Evolutionary conservation across 2,888 invertebrate genomes (phyloP).

Genomic region (Heliconius aoede): DNA sequence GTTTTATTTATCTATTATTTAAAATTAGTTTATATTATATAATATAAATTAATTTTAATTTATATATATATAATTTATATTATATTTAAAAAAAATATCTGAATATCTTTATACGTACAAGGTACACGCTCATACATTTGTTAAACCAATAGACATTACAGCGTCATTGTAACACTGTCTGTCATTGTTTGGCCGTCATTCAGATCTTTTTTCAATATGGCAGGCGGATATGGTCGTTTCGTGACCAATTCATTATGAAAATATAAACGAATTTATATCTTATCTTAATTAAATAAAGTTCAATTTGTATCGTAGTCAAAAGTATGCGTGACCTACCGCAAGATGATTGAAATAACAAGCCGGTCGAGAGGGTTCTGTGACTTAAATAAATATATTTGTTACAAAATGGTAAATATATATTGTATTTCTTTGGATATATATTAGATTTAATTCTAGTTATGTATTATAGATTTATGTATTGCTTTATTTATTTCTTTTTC

Average conservation of each 20-base stretch:
- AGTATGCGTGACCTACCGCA: constrained; percentile 35
- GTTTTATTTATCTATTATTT: no score
- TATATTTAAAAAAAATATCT: neutral
- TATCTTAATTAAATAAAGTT: neutral
- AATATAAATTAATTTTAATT: no score
- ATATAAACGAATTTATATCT: neutral
- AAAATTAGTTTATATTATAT: no score
- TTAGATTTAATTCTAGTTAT: neutral
- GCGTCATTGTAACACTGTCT: neutral
- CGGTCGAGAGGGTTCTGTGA: constrained; percentile 21
- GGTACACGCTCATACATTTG: neutral
- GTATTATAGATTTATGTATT: neutral
- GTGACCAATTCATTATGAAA: constrained; percentile 15
- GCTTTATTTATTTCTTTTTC: neutral
- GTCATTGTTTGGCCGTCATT: constrained; percentile 31
- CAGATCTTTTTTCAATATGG: constrained; percentile 36
- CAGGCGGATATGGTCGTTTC: constrained; percentile 30
- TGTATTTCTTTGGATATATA: neutral
- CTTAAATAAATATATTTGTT: constrained; percentile 11
- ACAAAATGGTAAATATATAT: neutral
- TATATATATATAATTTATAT: no score
- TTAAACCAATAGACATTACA: neutral
- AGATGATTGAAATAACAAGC: constrained; percentile 28
- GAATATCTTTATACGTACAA: neutral
- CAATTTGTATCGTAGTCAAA: constrained; percentile 8